A percentile compares a stretch with the other conserved stretches of the same genome.
These are phyloP conservation scores for Branchinecta sandiegonensis DNA, from an alignment of 2,888 invertebrate genomes.

Conservation along the genomic window DNA sequence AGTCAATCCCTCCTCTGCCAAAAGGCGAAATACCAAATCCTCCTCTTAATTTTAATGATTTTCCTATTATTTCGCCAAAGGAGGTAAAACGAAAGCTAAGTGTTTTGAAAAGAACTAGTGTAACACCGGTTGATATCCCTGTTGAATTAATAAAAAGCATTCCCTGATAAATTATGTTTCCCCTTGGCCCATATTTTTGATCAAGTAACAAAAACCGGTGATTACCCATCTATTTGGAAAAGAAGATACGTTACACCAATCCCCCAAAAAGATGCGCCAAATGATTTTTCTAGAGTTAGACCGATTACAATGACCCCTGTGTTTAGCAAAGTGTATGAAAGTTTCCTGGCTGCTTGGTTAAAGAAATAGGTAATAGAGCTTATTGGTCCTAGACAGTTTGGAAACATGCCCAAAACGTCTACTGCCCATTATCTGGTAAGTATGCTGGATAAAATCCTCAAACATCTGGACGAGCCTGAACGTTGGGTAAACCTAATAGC, in stretches of 20 bases:
- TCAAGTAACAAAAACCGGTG: not conserved
- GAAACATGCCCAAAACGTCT: not conserved
- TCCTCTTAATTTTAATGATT: not conserved
- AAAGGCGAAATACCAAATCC: not conserved
- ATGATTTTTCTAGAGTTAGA: constrained; percentile 2
- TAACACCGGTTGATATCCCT: constrained; percentile 11
- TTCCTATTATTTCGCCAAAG: not conserved
- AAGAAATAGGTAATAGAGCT: not conserved
- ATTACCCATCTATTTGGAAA: constrained; percentile 7
- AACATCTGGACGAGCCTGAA: constrained; percentile 14
- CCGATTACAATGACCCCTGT: constrained; percentile 9
- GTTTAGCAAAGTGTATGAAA: not conserved
- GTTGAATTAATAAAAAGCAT: not conserved
- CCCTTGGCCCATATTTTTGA: constrained; percentile 8
- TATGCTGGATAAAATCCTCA: constrained; percentile 9
- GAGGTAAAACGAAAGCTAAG: constrained; percentile 5
- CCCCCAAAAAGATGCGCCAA: not conserved
- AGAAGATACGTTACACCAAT: too few species aligned
- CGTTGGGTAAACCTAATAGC: not conserved
- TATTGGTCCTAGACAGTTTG: not conserved
- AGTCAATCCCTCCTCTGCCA: constrained; percentile 14
- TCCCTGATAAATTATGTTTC: not conserved
- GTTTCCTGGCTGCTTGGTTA: constrained; percentile 3
- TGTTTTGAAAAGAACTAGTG: constrained; percentile 7
- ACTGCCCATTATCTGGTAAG: constrained; percentile 14